Conservation (phyloP, 2,888 invertebrate species). For the Perdita meconis region DNA sequence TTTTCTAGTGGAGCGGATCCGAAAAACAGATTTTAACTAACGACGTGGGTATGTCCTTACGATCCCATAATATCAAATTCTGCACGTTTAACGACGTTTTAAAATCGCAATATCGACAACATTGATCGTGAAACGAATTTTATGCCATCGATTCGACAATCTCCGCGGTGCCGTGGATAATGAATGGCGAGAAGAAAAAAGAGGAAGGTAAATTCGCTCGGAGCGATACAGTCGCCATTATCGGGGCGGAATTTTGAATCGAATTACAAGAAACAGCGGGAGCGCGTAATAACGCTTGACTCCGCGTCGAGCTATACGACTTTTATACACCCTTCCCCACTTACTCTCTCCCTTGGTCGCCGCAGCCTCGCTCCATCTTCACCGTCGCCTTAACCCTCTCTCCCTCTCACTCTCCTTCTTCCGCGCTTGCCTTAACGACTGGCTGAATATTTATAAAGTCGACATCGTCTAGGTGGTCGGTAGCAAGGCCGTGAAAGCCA, state of each 20-base stretch:
- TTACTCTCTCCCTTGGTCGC: conserved; percentile 20
- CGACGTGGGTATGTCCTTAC: too few relatives aligned
- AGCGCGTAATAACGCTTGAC: conserved; percentile 65
- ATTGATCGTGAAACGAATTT: too few relatives aligned
- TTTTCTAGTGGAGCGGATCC: too few relatives aligned
- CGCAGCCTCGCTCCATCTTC: conserved; percentile 1
- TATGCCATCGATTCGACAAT: background rate
- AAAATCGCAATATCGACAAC: too few relatives aligned
- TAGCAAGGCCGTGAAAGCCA: conserved; percentile 76
- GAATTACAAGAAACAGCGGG: conserved; percentile 75
- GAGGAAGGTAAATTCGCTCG: background rate
- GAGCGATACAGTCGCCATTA: conserved; percentile 41
- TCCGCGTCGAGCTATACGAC: conserved; percentile 65
- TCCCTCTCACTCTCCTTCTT: conserved; percentile 8
- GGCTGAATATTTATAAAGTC: conserved; percentile 83
- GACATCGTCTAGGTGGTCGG: conserved; percentile 76
- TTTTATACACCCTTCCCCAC: conserved; percentile 74
- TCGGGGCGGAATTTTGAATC: conserved; percentile 71
- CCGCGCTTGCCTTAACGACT: conserved; percentile 73
- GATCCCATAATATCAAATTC: too few relatives aligned
- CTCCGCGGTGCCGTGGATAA: background rate
- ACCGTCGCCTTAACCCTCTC: conserved; percentile 21
- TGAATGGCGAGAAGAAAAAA: background rate
- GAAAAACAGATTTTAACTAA: too few relatives aligned
- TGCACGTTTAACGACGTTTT: too few relatives aligned